Evolutionary conservation across 2,888 invertebrate species (phyloP).

Genomic region (Chrysolina americana): DNA sequence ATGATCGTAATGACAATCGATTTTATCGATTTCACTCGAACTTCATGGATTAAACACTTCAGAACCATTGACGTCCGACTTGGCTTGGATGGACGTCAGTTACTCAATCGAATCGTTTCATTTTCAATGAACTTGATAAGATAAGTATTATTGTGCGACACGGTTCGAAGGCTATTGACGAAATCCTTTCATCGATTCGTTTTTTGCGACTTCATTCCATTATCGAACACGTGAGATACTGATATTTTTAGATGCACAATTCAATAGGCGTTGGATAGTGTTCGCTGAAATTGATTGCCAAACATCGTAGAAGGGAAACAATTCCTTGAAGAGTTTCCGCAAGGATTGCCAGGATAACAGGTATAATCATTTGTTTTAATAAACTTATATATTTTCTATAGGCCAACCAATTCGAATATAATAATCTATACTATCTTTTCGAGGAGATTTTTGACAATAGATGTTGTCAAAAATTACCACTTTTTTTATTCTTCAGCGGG

Average conservation of each 20-base stretch:
- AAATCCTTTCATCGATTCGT: neutral
- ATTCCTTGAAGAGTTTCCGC: slow-evolving; percentile 2
- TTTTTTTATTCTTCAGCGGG: too few relatives aligned
- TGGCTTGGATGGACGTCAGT: neutral
- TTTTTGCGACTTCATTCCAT: neutral
- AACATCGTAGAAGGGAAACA: neutral
- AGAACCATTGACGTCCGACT: neutral
- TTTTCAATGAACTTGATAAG: neutral
- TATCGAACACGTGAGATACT: neutral
- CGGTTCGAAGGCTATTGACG: neutral
- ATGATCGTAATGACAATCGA: neutral
- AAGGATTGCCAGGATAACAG: neutral
- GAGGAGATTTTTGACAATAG: too few relatives aligned
- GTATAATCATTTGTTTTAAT: neutral
- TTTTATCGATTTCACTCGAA: neutral
- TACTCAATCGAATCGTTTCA: neutral
- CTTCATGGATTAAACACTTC: neutral
- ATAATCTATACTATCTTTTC: too few relatives aligned
- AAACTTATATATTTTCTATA: too few relatives aligned
- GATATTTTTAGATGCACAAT: slow-evolving; percentile 7
- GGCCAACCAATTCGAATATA: too few relatives aligned
- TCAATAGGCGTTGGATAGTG: neutral
- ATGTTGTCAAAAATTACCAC: too few relatives aligned
- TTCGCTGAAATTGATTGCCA: neutral
- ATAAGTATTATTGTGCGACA: neutral